Conservation (phyloP, 2,888 invertebrate genomes). For the Cabera pusaria region DNA sequence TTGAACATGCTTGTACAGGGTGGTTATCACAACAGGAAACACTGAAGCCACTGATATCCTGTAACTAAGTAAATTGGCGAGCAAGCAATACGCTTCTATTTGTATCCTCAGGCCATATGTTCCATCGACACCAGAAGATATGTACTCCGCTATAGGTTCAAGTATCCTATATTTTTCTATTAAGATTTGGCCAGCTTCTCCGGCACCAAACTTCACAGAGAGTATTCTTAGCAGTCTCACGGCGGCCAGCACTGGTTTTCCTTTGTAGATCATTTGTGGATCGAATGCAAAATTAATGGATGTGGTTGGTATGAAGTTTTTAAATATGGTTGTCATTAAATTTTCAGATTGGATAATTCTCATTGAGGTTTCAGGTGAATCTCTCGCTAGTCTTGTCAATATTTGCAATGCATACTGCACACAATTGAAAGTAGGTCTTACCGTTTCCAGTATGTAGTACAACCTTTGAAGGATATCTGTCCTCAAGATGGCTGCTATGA, state of each 20-base stretch:
- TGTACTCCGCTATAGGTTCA: slow-evolving; percentile 79
- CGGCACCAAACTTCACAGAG: slow-evolving; percentile 82
- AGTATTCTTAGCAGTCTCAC: slow-evolving; percentile 89
- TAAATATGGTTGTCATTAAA: slow-evolving; percentile 84
- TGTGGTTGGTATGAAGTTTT: slow-evolving; percentile 82
- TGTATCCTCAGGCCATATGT: slow-evolving; percentile 83
- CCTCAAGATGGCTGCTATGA: slow-evolving; percentile 88
- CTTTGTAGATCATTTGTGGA: slow-evolving; percentile 79
- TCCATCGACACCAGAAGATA: slow-evolving; percentile 77
- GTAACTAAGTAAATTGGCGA: slow-evolving; percentile 81
- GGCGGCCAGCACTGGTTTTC: slow-evolving; percentile 87
- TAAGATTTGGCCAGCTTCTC: slow-evolving; percentile 76
- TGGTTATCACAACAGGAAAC: slow-evolving; percentile 81
- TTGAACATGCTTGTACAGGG: slow-evolving; percentile 83
- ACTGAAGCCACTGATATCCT: slow-evolving; percentile 67
- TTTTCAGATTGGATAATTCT: slow-evolving; percentile 85
- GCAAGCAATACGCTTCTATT: slow-evolving; percentile 84
- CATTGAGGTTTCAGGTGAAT: slow-evolving; percentile 87
- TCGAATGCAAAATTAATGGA: slow-evolving; percentile 62
- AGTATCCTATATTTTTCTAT: slow-evolving; percentile 80
- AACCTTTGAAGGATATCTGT: slow-evolving; percentile 89
- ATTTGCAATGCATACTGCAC: slow-evolving; percentile 90
- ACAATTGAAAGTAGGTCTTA: slow-evolving; percentile 88
- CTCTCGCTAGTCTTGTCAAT: slow-evolving; percentile 89
- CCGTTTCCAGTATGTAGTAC: slow-evolving; percentile 89